Base-by-base conservation (phyloP, 2,797 vertebrate species). In the Astyanax mexicanus region DNA sequence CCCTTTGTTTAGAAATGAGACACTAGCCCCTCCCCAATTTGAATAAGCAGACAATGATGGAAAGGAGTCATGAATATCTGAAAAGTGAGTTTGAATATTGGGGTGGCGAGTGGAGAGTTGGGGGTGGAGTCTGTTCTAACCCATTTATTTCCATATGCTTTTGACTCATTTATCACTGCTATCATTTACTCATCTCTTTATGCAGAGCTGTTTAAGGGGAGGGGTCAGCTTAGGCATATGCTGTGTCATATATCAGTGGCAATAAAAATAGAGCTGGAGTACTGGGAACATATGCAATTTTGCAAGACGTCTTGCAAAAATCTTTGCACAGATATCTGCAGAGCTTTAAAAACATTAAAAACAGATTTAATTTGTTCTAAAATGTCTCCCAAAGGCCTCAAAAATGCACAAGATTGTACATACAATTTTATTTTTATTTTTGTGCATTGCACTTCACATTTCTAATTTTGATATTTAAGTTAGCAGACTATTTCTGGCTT, bases 41-140 rank as follows among this genome's bases (percentile, higher is more conserved):
- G 68, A 75, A 61, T 40, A 55, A 55, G 67, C 69, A 74, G 55
- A 80, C 72, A 80, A 74, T 72, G 49, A 19, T 19, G 38, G 67
- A 62, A 44, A 51, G n/a, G 21, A 37, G 44, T 78, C 75, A 80
- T 83, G 75, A 78, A 83, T 83, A 78, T 74, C 29, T 57, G 13
- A 80, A 19, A 74, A 80, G 44, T 54, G 54, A 69, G 49, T 51
- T 42, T 80, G 62, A 76, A 69, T 69, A 57, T 72, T 42, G 66
- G 38, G 54, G 40, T 4, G 45, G 25, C n/a, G n/a, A n/a, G 9
- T 15, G 19, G 17, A 47, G 67, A 52, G 51, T 23, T 62, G 32
- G 32, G 44, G 32, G 25, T 52, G 58, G 60, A 51, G 54, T 25
- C n/a, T 77, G 70, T 68, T 38, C 70, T 55, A 62, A 32, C 54